These are phyloP conservation scores for Megaceryle alcyon DNA, from an alignment of 2,797 vertebrate genomes.

Conservation along the genomic window DNA sequence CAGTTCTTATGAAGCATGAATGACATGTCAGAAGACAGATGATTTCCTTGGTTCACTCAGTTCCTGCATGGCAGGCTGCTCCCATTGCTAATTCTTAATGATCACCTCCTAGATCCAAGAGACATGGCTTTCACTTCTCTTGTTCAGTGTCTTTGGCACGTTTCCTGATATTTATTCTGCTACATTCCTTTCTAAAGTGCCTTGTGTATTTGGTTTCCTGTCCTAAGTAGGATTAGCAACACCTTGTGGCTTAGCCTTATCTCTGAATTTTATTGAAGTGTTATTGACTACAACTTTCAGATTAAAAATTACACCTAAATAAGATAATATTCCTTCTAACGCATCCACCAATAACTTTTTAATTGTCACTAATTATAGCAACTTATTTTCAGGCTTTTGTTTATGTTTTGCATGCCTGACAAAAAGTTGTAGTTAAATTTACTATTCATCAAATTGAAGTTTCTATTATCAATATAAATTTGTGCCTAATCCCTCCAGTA, in stretches of 20 bases:
- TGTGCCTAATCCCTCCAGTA: neutral
- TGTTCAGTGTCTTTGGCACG: neutral
- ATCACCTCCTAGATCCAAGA: no score
- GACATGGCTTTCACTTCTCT: neutral
- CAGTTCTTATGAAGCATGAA: no score
- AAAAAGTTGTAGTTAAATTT: neutral
- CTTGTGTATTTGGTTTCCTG: neutral
- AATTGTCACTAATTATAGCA: neutral
- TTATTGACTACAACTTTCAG: neutral
- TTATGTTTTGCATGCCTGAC: neutral
- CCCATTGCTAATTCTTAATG: no score
- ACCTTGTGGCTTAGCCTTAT: neutral
- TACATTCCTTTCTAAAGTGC: neutral
- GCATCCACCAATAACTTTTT: neutral
- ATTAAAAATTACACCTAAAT: neutral
- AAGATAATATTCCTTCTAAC: neutral
- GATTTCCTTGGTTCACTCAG: neutral
- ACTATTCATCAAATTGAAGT: neutral
- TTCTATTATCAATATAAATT: neutral
- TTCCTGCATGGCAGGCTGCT: no score
- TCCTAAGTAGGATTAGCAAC: neutral
- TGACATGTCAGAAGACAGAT: neutral
- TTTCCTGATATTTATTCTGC: neutral
- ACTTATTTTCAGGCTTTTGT: neutral
- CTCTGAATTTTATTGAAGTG: neutral